phyloP scores from a whole-genome alignment of 2,888 invertebrate species.

The Xestoiulus laeticollis region DNA sequence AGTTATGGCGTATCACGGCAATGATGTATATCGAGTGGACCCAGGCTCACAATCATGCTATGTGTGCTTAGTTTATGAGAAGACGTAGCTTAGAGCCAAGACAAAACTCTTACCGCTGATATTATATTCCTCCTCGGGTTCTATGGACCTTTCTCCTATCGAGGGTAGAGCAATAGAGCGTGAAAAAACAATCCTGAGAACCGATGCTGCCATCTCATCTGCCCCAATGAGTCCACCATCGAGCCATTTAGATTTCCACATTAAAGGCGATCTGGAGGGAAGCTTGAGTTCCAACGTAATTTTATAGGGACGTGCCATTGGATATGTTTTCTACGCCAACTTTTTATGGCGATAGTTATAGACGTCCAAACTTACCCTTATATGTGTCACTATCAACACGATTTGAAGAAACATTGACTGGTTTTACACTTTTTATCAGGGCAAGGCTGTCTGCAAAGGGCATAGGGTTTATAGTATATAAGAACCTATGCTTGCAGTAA shows the following conservation, averaged over 20 bases:
- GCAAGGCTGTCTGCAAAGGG: neutral
- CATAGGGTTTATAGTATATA: too few relatives aligned
- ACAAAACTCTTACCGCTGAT: neutral
- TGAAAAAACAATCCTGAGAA: conserved; percentile 41
- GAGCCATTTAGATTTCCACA: conserved; percentile 22
- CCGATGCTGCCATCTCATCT: conserved; percentile 43
- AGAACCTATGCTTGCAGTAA: too few relatives aligned
- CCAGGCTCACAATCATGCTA: conserved; percentile 19
- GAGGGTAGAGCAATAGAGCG: neutral
- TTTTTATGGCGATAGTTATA: neutral
- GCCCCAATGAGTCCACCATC: conserved; percentile 39
- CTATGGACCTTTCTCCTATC: neutral
- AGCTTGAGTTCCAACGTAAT: conserved; percentile 25
- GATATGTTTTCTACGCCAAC: neutral
- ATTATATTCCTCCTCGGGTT: neutral
- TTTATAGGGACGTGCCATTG: neutral
- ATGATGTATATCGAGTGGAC: conserved; percentile 44
- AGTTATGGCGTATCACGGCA: conserved; percentile 45
- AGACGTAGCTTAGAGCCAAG: conserved; percentile 15
- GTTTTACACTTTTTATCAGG: neutral
- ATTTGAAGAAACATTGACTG: neutral
- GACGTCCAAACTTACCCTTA: neutral
- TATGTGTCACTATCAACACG: neutral
- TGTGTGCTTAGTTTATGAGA: conserved; percentile 43
- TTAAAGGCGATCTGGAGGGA: conserved; percentile 27